phyloP scores from a whole-genome alignment of 2,888 invertebrate genomes.

The Dynastes maya region DNA sequence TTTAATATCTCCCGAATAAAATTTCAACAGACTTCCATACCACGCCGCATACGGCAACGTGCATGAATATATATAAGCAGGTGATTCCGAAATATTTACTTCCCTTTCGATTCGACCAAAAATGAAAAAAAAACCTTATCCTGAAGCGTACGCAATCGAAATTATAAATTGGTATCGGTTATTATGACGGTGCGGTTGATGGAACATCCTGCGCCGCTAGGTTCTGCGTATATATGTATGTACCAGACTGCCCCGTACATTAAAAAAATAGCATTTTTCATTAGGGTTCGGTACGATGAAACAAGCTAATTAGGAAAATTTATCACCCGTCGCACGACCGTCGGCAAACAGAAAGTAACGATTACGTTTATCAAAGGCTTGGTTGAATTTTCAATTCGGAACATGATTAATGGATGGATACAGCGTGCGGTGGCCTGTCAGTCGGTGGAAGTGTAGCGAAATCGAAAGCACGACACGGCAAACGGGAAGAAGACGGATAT shows the following conservation, averaged over 20 bases:
- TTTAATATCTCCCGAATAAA: no score
- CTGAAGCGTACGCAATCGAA: constrained; percentile 11
- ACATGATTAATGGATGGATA: constrained; percentile 32
- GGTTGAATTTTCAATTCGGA: constrained; percentile 38
- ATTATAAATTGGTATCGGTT: constrained; percentile 24
- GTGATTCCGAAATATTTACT: background rate
- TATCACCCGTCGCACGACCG: constrained; percentile 18
- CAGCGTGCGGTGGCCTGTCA: background rate
- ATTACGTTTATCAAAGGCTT: constrained; percentile 36
- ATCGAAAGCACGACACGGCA: no score
- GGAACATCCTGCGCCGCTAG: background rate
- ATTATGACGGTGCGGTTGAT: background rate
- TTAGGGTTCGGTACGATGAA: constrained; percentile 19
- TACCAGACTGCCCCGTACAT: background rate
- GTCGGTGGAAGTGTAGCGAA: background rate
- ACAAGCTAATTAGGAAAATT: constrained; percentile 46
- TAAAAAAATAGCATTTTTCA: constrained; percentile 10
- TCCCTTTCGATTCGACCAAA: background rate
- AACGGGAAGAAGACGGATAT: no score
- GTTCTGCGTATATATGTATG: background rate
- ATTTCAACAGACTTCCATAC: no score
- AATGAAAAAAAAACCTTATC: background rate
- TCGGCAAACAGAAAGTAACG: constrained; percentile 41
- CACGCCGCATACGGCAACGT: background rate
- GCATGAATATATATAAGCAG: background rate